Conservation (phyloP, 2,888 invertebrate genomes). For the Julus scandinavius region DNA sequence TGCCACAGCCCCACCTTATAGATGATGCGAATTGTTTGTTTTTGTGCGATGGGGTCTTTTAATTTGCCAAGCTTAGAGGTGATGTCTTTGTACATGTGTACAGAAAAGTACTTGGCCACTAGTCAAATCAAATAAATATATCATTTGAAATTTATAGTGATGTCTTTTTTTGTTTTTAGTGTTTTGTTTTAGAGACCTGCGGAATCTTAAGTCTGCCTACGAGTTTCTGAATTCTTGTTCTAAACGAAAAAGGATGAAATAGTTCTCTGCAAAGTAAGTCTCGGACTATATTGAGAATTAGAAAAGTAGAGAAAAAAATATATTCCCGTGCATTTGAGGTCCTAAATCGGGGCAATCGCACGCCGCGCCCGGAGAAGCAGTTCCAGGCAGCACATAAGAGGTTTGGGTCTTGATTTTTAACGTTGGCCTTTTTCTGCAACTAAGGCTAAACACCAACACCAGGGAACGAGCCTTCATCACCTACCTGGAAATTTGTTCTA, state of each 20-base stretch:
- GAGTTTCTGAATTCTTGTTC: background rate
- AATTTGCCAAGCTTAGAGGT: constrained; percentile 48
- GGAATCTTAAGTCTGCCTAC: no score
- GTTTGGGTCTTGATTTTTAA: no score
- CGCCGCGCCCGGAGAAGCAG: no score
- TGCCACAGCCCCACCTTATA: constrained; percentile 33
- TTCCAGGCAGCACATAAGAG: no score
- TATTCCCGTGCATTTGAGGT: no score
- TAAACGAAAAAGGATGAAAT: background rate
- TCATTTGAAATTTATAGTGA: constrained; percentile 41
- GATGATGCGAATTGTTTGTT: constrained; percentile 5
- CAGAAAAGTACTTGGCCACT: constrained; percentile 54
- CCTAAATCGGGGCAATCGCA: no score
- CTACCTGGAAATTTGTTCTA: no score
- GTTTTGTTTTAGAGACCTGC: background rate
- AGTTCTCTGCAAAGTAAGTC: background rate
- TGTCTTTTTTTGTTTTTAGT: background rate
- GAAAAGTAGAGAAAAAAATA: no score
- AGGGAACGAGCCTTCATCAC: no score
- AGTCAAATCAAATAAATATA: constrained; percentile 55
- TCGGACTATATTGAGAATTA: no score
- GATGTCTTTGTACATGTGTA: constrained; percentile 53
- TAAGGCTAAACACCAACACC: no score
- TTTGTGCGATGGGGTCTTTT: constrained; percentile 32
- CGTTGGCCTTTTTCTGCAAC: no score